Percentiles rank a stretch among this genome's conserved stretches.
phyloP scores from a whole-genome alignment of 2,113 vertebrate species.

The Labeo rohita region DNA sequence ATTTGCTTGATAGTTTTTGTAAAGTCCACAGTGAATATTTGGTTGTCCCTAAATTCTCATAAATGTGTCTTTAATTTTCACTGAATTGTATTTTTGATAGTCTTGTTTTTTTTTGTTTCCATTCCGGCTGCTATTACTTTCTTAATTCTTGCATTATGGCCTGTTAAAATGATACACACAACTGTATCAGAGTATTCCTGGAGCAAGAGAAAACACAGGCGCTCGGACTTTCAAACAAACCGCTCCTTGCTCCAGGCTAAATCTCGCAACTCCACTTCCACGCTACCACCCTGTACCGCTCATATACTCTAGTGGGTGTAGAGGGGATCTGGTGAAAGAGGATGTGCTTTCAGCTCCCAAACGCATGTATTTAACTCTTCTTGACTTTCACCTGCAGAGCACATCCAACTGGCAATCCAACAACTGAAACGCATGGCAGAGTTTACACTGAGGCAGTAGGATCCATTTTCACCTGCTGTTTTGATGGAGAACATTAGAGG shows the following conservation, averaged over 20 bases:
- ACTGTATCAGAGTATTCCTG: neutral
- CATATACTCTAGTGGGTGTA: constrained; percentile 34
- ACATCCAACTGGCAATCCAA: constrained; percentile 27
- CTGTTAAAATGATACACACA: neutral
- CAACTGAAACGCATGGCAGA: constrained; percentile 11
- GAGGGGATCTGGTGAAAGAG: constrained; percentile 19
- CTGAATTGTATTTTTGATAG: neutral
- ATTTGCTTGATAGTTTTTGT: too few species aligned
- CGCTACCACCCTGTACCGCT: neutral
- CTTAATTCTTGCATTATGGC: neutral
- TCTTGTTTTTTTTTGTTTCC: neutral
- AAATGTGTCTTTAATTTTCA: neutral
- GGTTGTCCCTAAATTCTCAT: too few species aligned
- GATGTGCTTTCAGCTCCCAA: constrained; percentile 47
- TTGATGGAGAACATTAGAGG: constrained; percentile 33
- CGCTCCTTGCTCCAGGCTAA: constrained; percentile 1
- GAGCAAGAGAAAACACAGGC: neutral
- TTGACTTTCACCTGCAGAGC: constrained; percentile 36
- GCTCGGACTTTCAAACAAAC: neutral
- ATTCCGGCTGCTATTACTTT: neutral
- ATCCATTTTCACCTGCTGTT: constrained; percentile 39
- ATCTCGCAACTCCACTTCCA: neutral
- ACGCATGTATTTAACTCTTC: constrained; percentile 35
- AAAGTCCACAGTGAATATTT: too few species aligned
- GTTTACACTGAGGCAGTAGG: neutral